These are phyloP conservation scores for Entelurus aequoreus DNA, from an alignment of 2,113 vertebrate genomes.

Conservation along the genomic window DNA sequence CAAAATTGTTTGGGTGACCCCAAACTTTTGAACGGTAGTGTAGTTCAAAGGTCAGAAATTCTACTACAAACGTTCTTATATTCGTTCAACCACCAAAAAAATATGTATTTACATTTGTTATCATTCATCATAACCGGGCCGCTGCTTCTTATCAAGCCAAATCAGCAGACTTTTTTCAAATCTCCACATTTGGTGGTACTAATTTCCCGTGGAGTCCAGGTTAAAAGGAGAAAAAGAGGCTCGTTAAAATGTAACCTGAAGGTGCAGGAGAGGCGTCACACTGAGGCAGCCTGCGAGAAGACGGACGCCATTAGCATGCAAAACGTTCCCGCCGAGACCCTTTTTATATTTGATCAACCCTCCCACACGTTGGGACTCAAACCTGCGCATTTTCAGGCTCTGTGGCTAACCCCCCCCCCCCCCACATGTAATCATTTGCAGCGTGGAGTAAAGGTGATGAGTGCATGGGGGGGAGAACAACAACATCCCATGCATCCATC, in stretches of 20 bases:
- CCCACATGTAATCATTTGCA: conserved; percentile 12
- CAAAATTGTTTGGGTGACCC: too few species aligned
- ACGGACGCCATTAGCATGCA: conserved; percentile 29
- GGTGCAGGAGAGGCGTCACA: conserved; percentile 36
- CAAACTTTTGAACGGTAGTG: too few species aligned
- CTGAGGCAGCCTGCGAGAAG: conserved; percentile 16
- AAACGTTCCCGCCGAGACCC: conserved; percentile 22
- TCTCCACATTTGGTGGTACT: conserved; percentile 2
- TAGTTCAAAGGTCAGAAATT: too few species aligned
- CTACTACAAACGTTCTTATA: too few species aligned
- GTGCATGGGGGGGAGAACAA: not conserved
- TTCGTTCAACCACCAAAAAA: too few species aligned
- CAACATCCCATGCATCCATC: conserved; percentile 16
- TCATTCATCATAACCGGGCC: not conserved
- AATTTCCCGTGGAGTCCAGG: conserved; percentile 4
- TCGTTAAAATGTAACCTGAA: conserved; percentile 51
- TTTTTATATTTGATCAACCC: conserved; percentile 15
- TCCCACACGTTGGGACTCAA: conserved; percentile 7
- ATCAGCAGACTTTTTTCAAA: not conserved
- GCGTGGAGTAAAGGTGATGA: not conserved
- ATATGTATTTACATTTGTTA: not conserved
- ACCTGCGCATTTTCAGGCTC: conserved; percentile 7
- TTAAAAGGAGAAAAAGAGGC: conserved; percentile 17
- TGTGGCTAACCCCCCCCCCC: too few species aligned
- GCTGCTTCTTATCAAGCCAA: not conserved